Conservation (phyloP, 2,113 vertebrate species). For the Sclerurus mexicanus region DNA sequence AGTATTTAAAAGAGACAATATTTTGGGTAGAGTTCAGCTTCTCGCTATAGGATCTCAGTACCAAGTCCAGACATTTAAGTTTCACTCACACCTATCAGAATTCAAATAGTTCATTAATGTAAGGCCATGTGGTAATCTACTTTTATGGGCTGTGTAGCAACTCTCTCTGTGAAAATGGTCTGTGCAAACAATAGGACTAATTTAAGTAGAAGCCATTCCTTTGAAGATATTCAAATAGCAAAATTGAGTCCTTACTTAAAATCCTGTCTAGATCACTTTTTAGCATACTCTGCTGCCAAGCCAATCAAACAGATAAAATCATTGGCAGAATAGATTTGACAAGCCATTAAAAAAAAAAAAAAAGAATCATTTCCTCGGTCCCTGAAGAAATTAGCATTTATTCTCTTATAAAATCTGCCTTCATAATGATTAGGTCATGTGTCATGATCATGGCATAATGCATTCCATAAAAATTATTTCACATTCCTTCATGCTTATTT, state of each 20-base stretch:
- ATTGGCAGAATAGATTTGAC: background rate
- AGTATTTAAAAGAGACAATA: background rate
- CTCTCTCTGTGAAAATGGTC: background rate
- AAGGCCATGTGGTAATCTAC: background rate
- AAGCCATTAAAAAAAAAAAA: background rate
- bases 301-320: constrained; percentile 19
- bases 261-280: background rate
- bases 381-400: background rate
- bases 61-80: background rate
- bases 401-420: background rate
- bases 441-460: background rate
- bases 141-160: accelerated
- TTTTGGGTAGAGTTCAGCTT: background rate
- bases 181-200: background rate
- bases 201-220: background rate
- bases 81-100: background rate
- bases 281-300: background rate
- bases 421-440: background rate
- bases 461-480: background rate
- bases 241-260: background rate
- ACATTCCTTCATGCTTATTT: background rate
- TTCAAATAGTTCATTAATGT: background rate
- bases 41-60: background rate
- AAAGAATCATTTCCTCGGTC: background rate
- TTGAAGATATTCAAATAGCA: background rate